Evolutionary conservation across 2,113 vertebrate genomes (phyloP).

Genomic region (Pseudopodoces humilis): DNA sequence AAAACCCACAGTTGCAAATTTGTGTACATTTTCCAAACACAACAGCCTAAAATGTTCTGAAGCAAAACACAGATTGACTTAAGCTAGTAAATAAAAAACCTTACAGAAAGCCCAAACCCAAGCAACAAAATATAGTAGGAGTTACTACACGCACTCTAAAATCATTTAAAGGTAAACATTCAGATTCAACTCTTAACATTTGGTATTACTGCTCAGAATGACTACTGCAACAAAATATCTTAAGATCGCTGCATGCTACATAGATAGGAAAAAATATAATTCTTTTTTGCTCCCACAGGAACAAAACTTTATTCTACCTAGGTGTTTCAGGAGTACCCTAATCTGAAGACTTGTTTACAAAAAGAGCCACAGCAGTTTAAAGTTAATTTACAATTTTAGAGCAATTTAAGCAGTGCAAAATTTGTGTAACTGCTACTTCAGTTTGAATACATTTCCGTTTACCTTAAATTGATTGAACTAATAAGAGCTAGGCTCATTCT

Average conservation of each 20-base stretch:
- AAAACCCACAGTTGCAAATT: not conserved
- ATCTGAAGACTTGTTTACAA: not conserved
- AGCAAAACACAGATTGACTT: not conserved
- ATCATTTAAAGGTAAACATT: not conserved
- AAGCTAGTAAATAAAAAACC: not conserved
- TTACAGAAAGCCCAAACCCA: not conserved
- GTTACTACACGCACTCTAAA: not conserved
- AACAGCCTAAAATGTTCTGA: not conserved
- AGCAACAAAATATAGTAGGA: not conserved
- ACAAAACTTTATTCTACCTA: not conserved
- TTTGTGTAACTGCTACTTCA: not conserved
- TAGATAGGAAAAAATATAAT: not conserved
- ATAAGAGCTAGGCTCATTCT: not conserved
- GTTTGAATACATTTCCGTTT: not conserved
- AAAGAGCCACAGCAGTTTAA: not conserved
- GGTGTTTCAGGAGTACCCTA: not conserved
- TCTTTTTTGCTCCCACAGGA: fast-evolving
- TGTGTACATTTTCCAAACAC: not conserved
- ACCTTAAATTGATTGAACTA: not conserved
- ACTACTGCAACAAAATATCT: not conserved
- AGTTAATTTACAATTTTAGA: not conserved
- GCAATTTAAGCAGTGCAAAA: not conserved
- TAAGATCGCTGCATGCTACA: not conserved
- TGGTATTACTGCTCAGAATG: not conserved
- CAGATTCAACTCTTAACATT: not conserved